A percentile compares a stretch with the other conserved stretches of the same genome.
phyloP scores from a whole-genome alignment of 2,113 vertebrate genomes.

The Nannospalax galili region DNA sequence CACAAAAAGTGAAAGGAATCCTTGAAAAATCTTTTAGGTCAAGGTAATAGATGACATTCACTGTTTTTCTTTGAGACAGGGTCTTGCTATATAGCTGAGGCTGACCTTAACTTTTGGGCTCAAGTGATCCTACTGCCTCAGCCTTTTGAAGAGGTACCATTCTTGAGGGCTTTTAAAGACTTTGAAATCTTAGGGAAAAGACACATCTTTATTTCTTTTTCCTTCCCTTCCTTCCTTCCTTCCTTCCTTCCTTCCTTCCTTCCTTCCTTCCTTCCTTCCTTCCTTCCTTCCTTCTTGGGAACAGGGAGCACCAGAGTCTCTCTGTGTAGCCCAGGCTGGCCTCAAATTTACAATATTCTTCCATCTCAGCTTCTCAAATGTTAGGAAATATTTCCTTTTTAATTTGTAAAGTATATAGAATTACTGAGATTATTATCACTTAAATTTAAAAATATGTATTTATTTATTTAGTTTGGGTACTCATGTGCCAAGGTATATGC shows the following conservation, averaged over 20 bases:
- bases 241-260: background rate
- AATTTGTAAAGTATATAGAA: conserved; percentile 73
- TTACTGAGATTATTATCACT: conserved; percentile 65
- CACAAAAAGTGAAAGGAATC: conserved; percentile 38
- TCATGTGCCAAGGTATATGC: too few species aligned
- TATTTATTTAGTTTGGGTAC: background rate
- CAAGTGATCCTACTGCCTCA: background rate
- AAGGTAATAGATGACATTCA: conserved; percentile 78
- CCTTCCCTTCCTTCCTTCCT: background rate
- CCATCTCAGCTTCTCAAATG: conserved; percentile 24
- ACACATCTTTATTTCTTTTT: background rate
- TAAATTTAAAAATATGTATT: conserved; percentile 59
- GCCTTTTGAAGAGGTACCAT: conserved; percentile 68
- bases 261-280: background rate
- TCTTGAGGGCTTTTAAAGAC: conserved; percentile 61
- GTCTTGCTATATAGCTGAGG: background rate
- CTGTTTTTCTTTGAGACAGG: background rate
- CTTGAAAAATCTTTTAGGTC: conserved; percentile 67
- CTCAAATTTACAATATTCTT: background rate
- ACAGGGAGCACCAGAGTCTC: background rate
- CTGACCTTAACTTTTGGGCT: background rate
- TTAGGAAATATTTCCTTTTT: conserved; percentile 47
- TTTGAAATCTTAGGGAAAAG: conserved; percentile 72
- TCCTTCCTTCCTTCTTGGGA: background rate
- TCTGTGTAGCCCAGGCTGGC: background rate